phyloP scores from a whole-genome alignment of 2,797 vertebrate genomes.

The Zonotrichia albicollis region DNA sequence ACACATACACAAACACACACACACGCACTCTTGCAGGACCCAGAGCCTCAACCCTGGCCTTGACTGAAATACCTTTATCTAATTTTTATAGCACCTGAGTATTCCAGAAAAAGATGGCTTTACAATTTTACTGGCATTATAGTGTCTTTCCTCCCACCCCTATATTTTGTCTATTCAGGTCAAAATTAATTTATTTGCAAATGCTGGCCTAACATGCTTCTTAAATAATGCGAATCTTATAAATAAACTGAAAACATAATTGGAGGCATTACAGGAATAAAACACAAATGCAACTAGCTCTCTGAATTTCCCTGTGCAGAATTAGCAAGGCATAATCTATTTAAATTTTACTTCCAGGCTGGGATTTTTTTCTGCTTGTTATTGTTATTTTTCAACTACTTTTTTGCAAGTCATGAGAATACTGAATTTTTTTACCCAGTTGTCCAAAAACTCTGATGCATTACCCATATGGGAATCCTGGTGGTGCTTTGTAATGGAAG shows the following conservation, averaged over 20 bases:
- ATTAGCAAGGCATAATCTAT: neutral
- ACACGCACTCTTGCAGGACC: neutral
- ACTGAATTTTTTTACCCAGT: neutral
- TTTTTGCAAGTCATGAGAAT: slow-evolving; percentile 14
- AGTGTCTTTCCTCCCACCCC: neutral
- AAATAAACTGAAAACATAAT: neutral
- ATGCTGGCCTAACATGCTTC: neutral
- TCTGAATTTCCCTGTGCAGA: neutral
- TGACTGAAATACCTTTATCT: neutral
- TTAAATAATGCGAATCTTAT: neutral
- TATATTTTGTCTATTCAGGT: neutral
- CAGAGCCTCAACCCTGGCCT: neutral
- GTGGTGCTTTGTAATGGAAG: slow-evolving; percentile 25
- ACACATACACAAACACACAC: too few relatives aligned
- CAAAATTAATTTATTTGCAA: neutral
- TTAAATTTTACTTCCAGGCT: neutral
- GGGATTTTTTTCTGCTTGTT: neutral
- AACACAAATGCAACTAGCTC: neutral
- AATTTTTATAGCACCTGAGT: neutral
- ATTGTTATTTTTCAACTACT: neutral
- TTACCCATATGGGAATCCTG: slow-evolving; percentile 41
- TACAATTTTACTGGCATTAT: neutral
- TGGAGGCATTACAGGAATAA: neutral
- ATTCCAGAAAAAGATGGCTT: neutral
- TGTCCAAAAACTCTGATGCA: slow-evolving; percentile 32